Evolutionary conservation across 1,140 invertebrate species (phyloP).

Genomic region (Lepeophtheirus salmonis): DNA sequence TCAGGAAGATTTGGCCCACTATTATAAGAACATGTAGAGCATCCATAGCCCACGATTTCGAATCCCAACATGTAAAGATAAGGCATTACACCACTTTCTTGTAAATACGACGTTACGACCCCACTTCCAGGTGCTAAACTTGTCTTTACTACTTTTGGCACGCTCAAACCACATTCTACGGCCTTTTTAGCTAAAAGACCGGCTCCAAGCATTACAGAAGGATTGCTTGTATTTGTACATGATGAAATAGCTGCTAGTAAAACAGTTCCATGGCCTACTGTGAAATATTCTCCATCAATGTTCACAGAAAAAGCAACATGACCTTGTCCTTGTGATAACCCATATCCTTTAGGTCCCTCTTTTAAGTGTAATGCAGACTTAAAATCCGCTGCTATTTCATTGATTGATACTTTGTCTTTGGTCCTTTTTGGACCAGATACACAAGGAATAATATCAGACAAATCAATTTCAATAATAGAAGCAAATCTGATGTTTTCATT

Average conservation of each 20-base stretch:
- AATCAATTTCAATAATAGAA: constrained; percentile 32
- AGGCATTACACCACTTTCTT: constrained; percentile 31
- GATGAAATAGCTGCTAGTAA: constrained; percentile 37
- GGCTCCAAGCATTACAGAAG: constrained; percentile 24
- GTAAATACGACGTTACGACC: constrained; percentile 36
- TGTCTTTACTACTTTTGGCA: constrained; percentile 35
- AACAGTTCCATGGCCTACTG: constrained; percentile 31
- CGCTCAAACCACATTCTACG: constrained; percentile 30
- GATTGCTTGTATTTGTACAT: constrained; percentile 39
- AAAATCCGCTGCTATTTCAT: constrained; percentile 35
- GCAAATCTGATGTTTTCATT: constrained; percentile 31
- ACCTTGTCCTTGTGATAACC: constrained; percentile 28
- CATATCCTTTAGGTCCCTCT: constrained; percentile 25
- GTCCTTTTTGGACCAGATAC: constrained; percentile 37
- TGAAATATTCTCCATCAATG: constrained; percentile 27
- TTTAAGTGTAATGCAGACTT: constrained; percentile 27
- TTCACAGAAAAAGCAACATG: constrained; percentile 25
- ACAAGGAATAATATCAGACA: constrained; percentile 30
- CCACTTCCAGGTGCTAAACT: constrained; percentile 34
- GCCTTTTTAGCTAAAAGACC: constrained; percentile 33
- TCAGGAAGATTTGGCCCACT: constrained; percentile 29
- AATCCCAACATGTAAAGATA: constrained; percentile 33
- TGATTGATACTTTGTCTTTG: constrained; percentile 35
- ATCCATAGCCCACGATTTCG: constrained; percentile 36
- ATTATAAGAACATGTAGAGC: constrained; percentile 38